phyloP scores from a whole-genome alignment of 2,797 vertebrate genomes.

The Acipenser transmontanus region DNA sequence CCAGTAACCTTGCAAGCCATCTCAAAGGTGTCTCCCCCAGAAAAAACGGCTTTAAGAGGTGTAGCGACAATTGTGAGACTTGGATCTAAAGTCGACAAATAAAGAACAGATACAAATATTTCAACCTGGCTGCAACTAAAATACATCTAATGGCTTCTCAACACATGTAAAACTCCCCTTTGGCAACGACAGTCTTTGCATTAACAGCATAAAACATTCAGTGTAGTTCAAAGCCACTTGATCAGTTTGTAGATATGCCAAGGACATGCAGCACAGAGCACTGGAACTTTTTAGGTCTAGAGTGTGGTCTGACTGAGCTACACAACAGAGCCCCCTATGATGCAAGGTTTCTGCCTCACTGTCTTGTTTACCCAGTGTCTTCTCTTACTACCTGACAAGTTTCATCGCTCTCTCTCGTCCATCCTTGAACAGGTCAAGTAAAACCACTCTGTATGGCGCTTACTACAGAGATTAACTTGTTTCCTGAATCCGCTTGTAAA shows the following conservation, averaged over 20 bases:
- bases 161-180: constrained; percentile 7
- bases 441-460: too few species aligned
- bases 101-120: constrained; percentile 26
- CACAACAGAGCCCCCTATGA: too few species aligned
- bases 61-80: constrained; percentile 66
- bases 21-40: constrained; percentile 84
- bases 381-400: too few species aligned
- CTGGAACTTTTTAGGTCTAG: too few species aligned
- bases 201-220: background rate
- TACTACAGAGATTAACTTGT: too few species aligned
- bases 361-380: too few species aligned
- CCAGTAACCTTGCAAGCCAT: constrained; percentile 77
- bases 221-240: background rate
- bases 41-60: constrained; percentile 65
- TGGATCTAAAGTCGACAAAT: constrained; percentile 57
- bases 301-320: too few species aligned
- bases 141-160: constrained; percentile 18
- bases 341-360: too few species aligned
- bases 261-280: too few species aligned
- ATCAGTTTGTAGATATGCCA: constrained; percentile 19
- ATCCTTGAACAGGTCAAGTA: too few species aligned
- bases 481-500: too few species aligned
- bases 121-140: constrained; percentile 29
- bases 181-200: background rate
- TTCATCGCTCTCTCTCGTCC: too few species aligned